phyloP scores from a whole-genome alignment of 1,140 invertebrate species.

The Leptestheria dahalacensis region DNA sequence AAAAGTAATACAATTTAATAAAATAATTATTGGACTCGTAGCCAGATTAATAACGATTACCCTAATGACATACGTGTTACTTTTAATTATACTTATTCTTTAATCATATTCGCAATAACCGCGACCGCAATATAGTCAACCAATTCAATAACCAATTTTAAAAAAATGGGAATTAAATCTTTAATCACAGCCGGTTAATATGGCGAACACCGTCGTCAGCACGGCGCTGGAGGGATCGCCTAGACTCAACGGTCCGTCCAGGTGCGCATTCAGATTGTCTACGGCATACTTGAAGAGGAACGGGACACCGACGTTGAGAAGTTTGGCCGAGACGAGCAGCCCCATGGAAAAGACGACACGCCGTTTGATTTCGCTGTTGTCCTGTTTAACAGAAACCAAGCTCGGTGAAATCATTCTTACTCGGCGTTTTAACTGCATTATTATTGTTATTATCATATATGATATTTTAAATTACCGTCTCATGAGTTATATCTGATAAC shows the following conservation, averaged over 20 bases:
- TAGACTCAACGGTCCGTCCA: conserved; percentile 29
- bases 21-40: too few species aligned
- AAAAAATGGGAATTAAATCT: conserved; percentile 12
- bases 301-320: conserved; percentile 86
- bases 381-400: conserved; percentile 36
- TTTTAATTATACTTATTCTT: too few species aligned
- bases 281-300: conserved; percentile 91
- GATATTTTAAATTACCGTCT: too few species aligned
- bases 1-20: too few species aligned
- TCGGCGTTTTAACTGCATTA: background rate
- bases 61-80: too few species aligned
- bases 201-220: conserved; percentile 44
- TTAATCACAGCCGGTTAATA: conserved; percentile 80
- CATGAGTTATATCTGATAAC: too few species aligned
- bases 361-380: conserved; percentile 57
- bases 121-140: too few species aligned
- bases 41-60: too few species aligned
- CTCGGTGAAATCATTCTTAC: background rate
- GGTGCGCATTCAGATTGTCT: conserved; percentile 64
- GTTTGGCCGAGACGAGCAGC: conserved; percentile 62
- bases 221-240: conserved; percentile 27
- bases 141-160: background rate
- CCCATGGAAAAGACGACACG: conserved; percentile 72
- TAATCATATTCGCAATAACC: too few species aligned
- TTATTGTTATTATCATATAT: too few species aligned